These are phyloP conservation scores for Xiphorhynchus elegans DNA, from an alignment of 2,113 vertebrate genomes.

Conservation along the genomic window DNA sequence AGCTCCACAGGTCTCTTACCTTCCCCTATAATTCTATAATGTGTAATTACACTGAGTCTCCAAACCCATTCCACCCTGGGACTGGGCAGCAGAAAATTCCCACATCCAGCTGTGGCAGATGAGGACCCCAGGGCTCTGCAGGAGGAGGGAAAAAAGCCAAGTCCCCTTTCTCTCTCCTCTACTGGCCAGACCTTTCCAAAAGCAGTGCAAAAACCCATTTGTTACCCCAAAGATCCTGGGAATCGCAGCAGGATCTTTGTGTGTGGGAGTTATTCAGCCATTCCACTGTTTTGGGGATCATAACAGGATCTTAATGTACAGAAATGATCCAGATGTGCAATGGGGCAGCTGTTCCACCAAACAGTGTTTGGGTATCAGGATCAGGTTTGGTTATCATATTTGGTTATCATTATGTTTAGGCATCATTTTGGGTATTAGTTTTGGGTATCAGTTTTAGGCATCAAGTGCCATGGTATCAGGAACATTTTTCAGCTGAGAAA, in stretches of 20 bases:
- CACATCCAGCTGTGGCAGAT: not conserved
- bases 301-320: too few relatives aligned
- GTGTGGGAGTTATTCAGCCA: not conserved
- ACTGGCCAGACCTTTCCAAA: not conserved
- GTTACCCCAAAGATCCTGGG: not conserved
- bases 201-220: not conserved
- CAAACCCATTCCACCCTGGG: not conserved
- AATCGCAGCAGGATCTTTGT: not conserved
- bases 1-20: not conserved
- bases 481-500: not conserved
- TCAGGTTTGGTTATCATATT: too few relatives aligned
- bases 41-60: not conserved
- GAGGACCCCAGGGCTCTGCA: not conserved
- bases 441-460: too few relatives aligned
- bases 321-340: not conserved
- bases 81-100: not conserved
- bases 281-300: not conserved
- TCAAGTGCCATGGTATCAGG: fast-evolving
- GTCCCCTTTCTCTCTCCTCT: not conserved
- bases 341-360: not conserved
- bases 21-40: not conserved
- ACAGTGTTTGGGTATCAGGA: not conserved
- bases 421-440: too few relatives aligned
- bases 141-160: not conserved
- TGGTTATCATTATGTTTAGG: too few relatives aligned